Percentiles rank a stretch among this genome's conserved stretches.
Evolutionary conservation across 1,140 invertebrate species (phyloP).

Genomic region (Atta texana): DNA sequence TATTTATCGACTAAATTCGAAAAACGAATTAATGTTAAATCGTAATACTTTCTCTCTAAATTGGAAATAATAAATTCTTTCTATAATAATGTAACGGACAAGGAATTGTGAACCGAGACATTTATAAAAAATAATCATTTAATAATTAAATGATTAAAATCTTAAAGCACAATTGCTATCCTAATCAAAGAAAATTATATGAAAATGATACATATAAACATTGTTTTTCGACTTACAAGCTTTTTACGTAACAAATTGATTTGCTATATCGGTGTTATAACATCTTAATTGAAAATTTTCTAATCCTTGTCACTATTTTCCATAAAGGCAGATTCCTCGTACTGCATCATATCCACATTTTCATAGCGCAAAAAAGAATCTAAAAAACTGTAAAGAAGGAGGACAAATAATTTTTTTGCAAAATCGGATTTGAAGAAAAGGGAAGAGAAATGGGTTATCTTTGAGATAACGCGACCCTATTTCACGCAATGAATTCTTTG

Average conservation of each 20-base stretch:
- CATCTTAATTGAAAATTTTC: constrained; percentile 60
- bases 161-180: neutral
- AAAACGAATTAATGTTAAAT: constrained; percentile 39
- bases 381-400: constrained; percentile 28
- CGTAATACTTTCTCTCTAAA: neutral
- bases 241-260: neutral
- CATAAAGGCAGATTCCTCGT: constrained; percentile 73
- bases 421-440: constrained; percentile 41
- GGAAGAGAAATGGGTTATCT: neutral
- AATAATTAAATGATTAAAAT: neutral
- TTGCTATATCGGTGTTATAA: neutral
- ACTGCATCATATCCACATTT: constrained; percentile 69
- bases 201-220: neutral
- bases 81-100: constrained; percentile 15
- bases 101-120: neutral
- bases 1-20: constrained; percentile 50
- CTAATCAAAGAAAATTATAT: neutral
- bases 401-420: constrained; percentile 38
- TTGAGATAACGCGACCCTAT: constrained; percentile 30
- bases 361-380: constrained; percentile 52
- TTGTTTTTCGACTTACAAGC: neutral
- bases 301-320: constrained; percentile 80
- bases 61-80: constrained; percentile 9
- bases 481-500: constrained; percentile 15
- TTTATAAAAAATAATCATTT: neutral